Evolutionary conservation across 2,113 vertebrate species (phyloP), one percentile per base, ranked within the genome.

Genomic region (Hyla sarda): DNA sequence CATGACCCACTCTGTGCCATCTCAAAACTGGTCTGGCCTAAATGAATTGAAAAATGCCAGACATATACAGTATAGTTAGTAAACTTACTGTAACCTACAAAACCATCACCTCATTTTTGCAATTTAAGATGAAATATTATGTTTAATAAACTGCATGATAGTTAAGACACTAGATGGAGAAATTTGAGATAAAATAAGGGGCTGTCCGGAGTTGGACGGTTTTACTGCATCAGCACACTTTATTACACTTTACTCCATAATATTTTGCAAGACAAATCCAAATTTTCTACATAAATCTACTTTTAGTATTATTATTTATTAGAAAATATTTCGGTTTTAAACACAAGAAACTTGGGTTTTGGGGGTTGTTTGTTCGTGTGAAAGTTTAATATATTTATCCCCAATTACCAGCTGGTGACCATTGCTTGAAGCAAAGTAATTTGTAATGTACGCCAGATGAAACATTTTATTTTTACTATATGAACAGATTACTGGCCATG

Each of bases 401-500:
- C 17, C 16, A 67, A 67, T 67, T 17, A 34, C 62, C 28, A 67
- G 62, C 62, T 67, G 28, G 62, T 67, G 3, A 17, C 62, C 5
- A 67, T 8, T 67, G 62, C 30, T 67, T 10, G 16, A 32, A 32
- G 16, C 3, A 32, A 32, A 65, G 23, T 16, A 0, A 67, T 67
- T 34, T 67, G 28, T 17, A 32, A 67, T 8, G 28, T 34, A 32
- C 5, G 7, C 28, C 62, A 67, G 62, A 67, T 67, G 62, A 67
- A 34, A 67, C 28, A 17, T 32, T 32, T 32, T 8, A 67, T 67
- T 34, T 60, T 67, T 67, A 67, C 62, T 32, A 67, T 67, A 34
- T 67, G 62, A 67, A 67, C 62, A 67, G 62, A 67, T 32, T 32
- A 67, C 16, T 32, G 62, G 28, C 62, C 62, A 67, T 67, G 62